These are phyloP conservation scores for Florisuga fusca DNA, from an alignment of 2,797 vertebrate genomes.

Conservation along the genomic window DNA sequence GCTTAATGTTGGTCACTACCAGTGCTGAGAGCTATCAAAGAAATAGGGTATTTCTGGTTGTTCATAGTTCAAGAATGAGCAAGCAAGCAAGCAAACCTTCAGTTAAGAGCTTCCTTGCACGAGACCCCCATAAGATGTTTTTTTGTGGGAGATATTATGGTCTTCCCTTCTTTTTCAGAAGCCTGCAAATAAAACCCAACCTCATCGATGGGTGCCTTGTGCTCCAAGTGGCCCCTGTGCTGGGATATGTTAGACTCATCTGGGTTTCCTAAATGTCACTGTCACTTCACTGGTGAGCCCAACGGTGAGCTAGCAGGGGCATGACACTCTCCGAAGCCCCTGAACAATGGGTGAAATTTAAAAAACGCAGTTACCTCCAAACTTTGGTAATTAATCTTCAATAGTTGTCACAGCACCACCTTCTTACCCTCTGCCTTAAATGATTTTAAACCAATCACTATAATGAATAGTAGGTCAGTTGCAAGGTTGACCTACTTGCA, in stretches of 20 bases:
- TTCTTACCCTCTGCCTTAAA: not conserved
- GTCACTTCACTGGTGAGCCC: not conserved
- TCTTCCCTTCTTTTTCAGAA: not conserved
- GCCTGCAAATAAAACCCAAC: not conserved
- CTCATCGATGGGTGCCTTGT: not conserved
- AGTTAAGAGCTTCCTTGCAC: not conserved
- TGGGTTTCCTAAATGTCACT: not conserved
- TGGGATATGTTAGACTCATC: not conserved
- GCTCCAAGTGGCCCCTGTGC: not conserved
- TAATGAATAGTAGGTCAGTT: not conserved
- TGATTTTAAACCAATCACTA: not conserved
- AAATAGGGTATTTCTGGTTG: not conserved
- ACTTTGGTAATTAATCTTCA: not conserved
- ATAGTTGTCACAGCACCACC: not conserved
- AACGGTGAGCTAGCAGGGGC: not conserved
- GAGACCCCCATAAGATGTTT: not conserved
- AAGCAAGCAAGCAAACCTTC: not conserved
- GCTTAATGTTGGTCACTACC: not conserved
- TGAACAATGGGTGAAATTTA: not conserved
- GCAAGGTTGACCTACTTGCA: slow-evolving; percentile 37
- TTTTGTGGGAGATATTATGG: not conserved
- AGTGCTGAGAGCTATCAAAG: slow-evolving; percentile 24
- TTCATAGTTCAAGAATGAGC: not conserved
- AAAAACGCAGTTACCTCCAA: not conserved
- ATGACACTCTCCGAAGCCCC: not conserved